A percentile compares a stretch with the other conserved stretches of the same genome.
These are phyloP conservation scores for Erpobdella octoculata DNA, from an alignment of 2,888 invertebrate genomes.

Conservation along the genomic window DNA sequence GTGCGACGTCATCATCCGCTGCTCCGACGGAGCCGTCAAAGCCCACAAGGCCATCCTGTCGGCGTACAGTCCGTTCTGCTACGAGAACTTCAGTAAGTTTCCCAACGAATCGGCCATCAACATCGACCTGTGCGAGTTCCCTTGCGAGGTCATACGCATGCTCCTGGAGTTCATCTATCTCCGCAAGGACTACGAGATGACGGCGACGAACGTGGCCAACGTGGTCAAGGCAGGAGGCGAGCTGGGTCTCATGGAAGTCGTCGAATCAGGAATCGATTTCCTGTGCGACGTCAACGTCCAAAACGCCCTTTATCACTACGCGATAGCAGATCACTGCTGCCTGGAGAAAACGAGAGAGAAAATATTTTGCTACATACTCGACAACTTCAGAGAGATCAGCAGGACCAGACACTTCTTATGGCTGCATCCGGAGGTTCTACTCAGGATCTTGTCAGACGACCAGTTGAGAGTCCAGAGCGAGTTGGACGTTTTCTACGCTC, in stretches of 20 bases:
- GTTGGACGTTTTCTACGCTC: conserved; percentile 42
- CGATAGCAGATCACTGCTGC: conserved; percentile 30
- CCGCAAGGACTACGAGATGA: conserved; percentile 27
- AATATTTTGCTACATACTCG: conserved; percentile 25
- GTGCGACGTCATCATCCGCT: conserved; percentile 30
- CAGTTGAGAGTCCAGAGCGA: conserved; percentile 28
- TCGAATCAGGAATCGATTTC: conserved; percentile 31
- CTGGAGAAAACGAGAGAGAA: conserved; percentile 27
- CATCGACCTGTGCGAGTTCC: conserved; percentile 30
- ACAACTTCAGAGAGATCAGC: conserved; percentile 25
- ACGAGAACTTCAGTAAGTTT: conserved; percentile 28
- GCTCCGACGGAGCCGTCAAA: conserved; percentile 26
- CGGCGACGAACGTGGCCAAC: conserved; percentile 24
- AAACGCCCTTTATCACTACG: conserved; percentile 30
- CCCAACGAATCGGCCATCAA: conserved; percentile 29
- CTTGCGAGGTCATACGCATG: conserved; percentile 19
- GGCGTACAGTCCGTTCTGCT: conserved; percentile 29
- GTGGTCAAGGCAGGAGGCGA: conserved; percentile 27
- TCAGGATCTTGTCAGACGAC: conserved; percentile 27
- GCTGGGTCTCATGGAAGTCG: conserved; percentile 27
- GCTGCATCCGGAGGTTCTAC: conserved; percentile 27
- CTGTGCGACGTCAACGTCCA: conserved; percentile 24
- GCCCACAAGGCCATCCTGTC: conserved; percentile 30
- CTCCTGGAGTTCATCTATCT: conserved; percentile 32
- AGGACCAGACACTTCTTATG: conserved; percentile 27